These are phyloP conservation scores for Diplosoma virens DNA, from an alignment of 23 tunicate species.

Conservation along the genomic window DNA sequence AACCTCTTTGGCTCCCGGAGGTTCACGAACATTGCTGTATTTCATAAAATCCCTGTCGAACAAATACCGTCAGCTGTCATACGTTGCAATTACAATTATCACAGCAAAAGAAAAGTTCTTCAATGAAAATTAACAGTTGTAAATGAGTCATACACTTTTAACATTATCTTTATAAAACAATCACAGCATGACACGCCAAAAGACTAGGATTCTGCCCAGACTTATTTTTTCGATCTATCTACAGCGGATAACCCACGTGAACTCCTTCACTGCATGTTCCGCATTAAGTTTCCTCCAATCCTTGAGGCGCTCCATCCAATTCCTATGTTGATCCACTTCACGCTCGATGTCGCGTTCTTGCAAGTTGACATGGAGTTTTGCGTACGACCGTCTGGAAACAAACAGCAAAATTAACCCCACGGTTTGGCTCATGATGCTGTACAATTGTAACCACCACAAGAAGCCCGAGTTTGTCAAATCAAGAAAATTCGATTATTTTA, in stretches of 20 bases:
- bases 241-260: constrained; percentile 35
- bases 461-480: too few relatives aligned
- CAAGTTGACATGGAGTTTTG: constrained; percentile 62
- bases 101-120: too few relatives aligned
- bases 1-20: constrained; percentile 50
- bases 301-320: constrained; percentile 59
- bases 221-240: too few relatives aligned
- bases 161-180: too few relatives aligned
- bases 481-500: too few relatives aligned
- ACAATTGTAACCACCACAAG: too few relatives aligned
- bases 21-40: constrained; percentile 35
- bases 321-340: constrained; percentile 63
- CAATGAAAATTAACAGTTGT: too few relatives aligned
- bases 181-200: too few relatives aligned
- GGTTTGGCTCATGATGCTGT: too few relatives aligned
- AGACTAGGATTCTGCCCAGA: too few relatives aligned
- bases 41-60: constrained; percentile 61
- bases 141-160: too few relatives aligned
- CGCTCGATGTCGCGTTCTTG: constrained; percentile 66
- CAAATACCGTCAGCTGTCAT: neutral
- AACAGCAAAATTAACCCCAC: too few relatives aligned
- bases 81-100: neutral
- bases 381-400: constrained; percentile 65
- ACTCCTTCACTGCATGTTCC: constrained; percentile 64
- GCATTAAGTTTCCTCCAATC: constrained; percentile 91